phyloP scores from a whole-genome alignment of 2,888 invertebrate genomes.

The Xestia sexstrigata region DNA sequence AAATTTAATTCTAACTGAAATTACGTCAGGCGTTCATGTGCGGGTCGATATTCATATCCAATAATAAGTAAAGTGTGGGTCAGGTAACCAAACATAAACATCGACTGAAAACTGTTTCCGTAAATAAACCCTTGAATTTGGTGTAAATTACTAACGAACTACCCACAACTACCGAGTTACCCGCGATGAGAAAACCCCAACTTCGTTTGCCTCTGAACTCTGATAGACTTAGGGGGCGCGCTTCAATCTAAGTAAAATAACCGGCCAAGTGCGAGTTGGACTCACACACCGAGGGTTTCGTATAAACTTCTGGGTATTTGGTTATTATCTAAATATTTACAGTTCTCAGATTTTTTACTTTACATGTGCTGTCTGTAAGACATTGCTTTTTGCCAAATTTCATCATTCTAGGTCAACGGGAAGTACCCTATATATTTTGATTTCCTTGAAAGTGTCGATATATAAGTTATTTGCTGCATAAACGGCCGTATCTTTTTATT shows the following conservation, averaged over 20 bases:
- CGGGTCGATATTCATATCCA: background rate
- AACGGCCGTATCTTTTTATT: no score
- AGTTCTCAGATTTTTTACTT: no score
- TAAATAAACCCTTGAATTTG: background rate
- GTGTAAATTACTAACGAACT: conserved; percentile 9
- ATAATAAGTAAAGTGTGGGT: conserved; percentile 1
- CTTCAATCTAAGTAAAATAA: background rate
- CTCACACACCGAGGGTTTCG: no score
- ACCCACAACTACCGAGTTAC: background rate
- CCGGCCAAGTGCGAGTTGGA: no score
- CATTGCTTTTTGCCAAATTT: no score
- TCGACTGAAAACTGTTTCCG: conserved; percentile 3
- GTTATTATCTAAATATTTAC: no score
- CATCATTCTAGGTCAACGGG: no score
- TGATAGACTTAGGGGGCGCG: background rate
- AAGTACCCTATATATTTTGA: no score
- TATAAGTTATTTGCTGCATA: no score
- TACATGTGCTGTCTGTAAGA: no score
- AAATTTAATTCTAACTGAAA: background rate
- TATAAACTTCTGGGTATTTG: no score
- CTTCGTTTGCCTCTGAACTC: background rate
- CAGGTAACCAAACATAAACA: conserved; percentile 5
- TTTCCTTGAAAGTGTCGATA: no score
- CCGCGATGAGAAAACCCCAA: background rate
- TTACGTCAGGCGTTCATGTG: background rate